Base-by-base conservation (phyloP, 2,113 vertebrate genomes). In the Dolichallabes microphthalmus region DNA sequence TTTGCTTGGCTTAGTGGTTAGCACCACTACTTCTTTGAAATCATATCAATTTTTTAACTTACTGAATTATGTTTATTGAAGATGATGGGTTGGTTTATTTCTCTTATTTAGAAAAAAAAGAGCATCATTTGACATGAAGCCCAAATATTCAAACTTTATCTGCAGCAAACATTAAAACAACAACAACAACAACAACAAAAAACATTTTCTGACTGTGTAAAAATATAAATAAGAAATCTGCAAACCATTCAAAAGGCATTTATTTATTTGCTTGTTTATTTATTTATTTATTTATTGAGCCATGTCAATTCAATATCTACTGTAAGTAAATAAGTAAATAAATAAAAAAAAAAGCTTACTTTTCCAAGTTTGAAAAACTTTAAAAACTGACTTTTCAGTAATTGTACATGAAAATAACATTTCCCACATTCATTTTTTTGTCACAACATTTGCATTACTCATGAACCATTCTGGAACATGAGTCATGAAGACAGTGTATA, bases 371-470 rank as follows among this genome's bases (percentile, higher is more conserved):
- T 85, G 63, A 39, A 45, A 45, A 45, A 45, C 58, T 35, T 35
- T 35, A 35, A 35, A 35, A 35, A 35, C 32, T 35, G 32, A 35
- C 32, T 64, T 75, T 60, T 25, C 80, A 57, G 73, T 88, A 52
- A 86, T 60, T 79, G 30, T n/a, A 69, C 64, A 80, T 6, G 83
- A 60, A 86, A 58, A 83, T 83, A 80, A 77, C 68, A 82, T 68
- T 73, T 75, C 66, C 78, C 74, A 82, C 85, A 80, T 82, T 82
- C 71, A 83, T 80, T 76, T 58, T n/a, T 83, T 75, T 80, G 30
- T 79, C 75, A 53, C 75, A 79, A 50, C 63, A 79, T 63, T 83
- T 84, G 80, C 75, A 39, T 73, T 14, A 80, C 58, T 75, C 81
- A 80, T 68, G 58, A 83, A 75, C 35, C 66, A 83, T 17, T 75